Evolutionary conservation across 2,113 vertebrate species (phyloP), one percentile per base, ranked within the genome.

Genomic region (Odobenus rosmarus): DNA sequence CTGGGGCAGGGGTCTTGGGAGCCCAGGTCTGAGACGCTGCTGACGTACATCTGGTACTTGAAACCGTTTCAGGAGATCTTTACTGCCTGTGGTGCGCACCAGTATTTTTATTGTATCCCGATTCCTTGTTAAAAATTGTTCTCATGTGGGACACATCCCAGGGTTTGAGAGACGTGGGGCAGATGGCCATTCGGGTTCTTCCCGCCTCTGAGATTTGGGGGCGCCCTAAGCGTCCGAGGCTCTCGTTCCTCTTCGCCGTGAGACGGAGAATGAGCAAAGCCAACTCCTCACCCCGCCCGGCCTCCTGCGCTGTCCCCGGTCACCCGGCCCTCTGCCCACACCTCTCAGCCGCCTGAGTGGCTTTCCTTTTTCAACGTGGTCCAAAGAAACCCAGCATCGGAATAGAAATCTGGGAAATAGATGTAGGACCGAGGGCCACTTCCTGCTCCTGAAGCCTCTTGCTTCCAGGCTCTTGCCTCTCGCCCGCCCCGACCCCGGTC

Each of bases 231-330:
- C n/a, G 2, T 31, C 86, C 93, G 3, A 3, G 8, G 69, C 77
- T 19, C n/a, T 57, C 31, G 9, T 53, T 72, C 36, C 12, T 61
- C 84, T 84, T 1, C 36, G 77, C 33, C 28, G 3, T 8, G n/a
- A 84, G 33, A 53, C 69, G 2, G 26, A 59, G 55, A 69, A 67
- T 4, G 24, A 67, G 59, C 59, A 39, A 14, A 36, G 76, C 74
- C 21, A 0, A 3, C 31, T 8, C 49, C 31, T 13, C 36, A 39
- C 42, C 42, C 21, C 24, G 1, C 72, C 24, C 42, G 1, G 26
- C 26, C 42, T 13, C 71, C 11, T 11, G 71, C 1, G n/a, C 71
- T 31, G 21, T n/a, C 31, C 46, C 46, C 0, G 0, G n/a, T 11
- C 79, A 0, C 7, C 87, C 46, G 13, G 86, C 86, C 64, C 26